Evolutionary conservation across 92 coral and sea anemone species (phyloP).

Genomic region (Porites lobata): DNA sequence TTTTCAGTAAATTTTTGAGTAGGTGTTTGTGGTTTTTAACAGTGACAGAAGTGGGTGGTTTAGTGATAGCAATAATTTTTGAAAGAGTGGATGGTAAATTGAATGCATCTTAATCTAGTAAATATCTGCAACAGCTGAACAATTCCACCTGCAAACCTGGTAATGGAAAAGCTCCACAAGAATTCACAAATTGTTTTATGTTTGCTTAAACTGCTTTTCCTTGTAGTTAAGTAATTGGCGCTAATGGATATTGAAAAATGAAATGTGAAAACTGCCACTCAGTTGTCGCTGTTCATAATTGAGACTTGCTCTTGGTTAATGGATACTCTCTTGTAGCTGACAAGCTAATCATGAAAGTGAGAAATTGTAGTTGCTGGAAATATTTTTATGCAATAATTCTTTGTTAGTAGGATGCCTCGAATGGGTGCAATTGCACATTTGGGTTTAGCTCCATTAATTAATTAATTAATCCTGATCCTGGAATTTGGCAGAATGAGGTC

Average conservation of each 20-base stretch:
- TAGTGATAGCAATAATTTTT: neutral
- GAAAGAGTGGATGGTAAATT: neutral
- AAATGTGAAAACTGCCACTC: neutral
- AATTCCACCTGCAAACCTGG: neutral
- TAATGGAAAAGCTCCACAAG: neutral
- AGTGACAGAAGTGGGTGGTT: neutral
- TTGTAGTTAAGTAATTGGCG: neutral
- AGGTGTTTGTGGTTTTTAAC: too few relatives aligned
- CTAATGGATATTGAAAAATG: too few relatives aligned
- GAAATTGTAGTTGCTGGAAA: too few relatives aligned
- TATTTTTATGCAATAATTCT: too few relatives aligned
- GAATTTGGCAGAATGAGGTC: too few relatives aligned
- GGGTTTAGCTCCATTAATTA: too few relatives aligned
- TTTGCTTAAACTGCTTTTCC: neutral
- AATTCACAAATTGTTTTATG: neutral
- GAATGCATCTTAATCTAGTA: neutral
- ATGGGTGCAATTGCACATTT: too few relatives aligned
- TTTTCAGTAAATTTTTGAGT: neutral
- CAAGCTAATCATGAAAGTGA: neutral
- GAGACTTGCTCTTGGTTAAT: too few relatives aligned
- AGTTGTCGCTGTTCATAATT: neutral
- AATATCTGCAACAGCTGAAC: neutral
- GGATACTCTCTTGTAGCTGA: neutral
- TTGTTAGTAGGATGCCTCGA: too few relatives aligned
- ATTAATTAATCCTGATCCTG: too few relatives aligned